Evolutionary conservation across 2,797 vertebrate species (phyloP).

Genomic region (Chelon labrosus): DNA sequence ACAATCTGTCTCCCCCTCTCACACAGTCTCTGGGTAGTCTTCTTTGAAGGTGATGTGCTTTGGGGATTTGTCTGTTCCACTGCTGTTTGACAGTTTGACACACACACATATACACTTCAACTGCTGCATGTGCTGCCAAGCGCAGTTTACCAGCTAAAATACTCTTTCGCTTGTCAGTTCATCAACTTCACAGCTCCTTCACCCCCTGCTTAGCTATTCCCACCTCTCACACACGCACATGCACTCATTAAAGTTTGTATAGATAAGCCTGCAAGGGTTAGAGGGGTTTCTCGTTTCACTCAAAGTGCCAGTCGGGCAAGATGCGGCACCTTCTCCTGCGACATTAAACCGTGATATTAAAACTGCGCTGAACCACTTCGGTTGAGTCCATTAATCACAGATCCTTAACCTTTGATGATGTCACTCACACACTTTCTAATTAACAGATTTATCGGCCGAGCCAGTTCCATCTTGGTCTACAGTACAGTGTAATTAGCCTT

Average conservation of each 20-base stretch:
- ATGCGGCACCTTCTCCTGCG: background rate
- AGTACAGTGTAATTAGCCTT: slow-evolving; percentile 37
- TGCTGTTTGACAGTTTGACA: slow-evolving; percentile 68
- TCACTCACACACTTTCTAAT: slow-evolving; percentile 28
- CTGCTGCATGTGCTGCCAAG: slow-evolving; percentile 27
- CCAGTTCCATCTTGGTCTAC: background rate
- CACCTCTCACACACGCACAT: background rate
- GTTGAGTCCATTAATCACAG: slow-evolving; percentile 53
- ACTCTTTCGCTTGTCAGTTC: slow-evolving; percentile 44
- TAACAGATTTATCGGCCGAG: slow-evolving; percentile 29
- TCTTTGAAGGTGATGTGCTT: slow-evolving; percentile 60
- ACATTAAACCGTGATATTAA: slow-evolving; percentile 34
- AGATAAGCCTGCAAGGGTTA: slow-evolving; percentile 11
- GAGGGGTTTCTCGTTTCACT: background rate
- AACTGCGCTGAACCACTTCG: slow-evolving; percentile 31
- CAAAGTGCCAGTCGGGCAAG: background rate
- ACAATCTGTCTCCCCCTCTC: background rate
- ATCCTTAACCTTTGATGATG: slow-evolving; percentile 61
- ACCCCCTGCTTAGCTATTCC: background rate
- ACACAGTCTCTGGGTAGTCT: slow-evolving; percentile 34
- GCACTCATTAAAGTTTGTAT: slow-evolving; percentile 18
- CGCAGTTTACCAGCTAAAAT: slow-evolving; percentile 42
- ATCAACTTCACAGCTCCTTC: slow-evolving; percentile 42
- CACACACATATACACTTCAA: slow-evolving; percentile 33
- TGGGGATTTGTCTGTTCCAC: slow-evolving; percentile 66